Conservation (phyloP, 2,888 invertebrate species). For the Cephalotes varians region DNA sequence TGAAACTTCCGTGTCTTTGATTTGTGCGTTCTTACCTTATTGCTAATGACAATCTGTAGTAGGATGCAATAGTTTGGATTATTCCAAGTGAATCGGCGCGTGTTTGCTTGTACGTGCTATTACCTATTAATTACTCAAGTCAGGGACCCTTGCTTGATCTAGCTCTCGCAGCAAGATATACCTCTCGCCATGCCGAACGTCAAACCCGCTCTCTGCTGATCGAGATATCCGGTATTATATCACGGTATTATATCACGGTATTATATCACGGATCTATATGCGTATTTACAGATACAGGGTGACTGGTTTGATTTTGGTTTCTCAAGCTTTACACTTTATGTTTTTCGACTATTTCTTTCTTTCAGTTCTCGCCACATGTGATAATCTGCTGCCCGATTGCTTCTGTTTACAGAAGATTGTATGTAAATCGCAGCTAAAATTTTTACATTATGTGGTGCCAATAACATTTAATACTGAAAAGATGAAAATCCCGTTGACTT, state of each 20-base stretch:
- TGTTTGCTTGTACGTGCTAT: slow-evolving; percentile 33
- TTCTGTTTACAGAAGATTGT: not conserved
- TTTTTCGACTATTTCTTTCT: not conserved
- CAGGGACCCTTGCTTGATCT: slow-evolving; percentile 60
- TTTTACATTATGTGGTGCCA: not conserved
- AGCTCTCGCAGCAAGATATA: slow-evolving; percentile 66
- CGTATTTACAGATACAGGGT: slow-evolving; percentile 10
- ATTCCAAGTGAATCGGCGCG: slow-evolving; percentile 19
- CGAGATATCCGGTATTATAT: slow-evolving; percentile 42
- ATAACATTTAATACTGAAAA: not conserved
- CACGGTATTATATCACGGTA: slow-evolving; percentile 19
- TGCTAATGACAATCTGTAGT: not conserved
- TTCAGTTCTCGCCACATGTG: not conserved
- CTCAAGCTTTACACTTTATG: not conserved
- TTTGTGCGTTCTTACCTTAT: slow-evolving; percentile 8
- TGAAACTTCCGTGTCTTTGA: not conserved
- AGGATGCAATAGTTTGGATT: slow-evolving; percentile 1
- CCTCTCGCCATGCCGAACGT: slow-evolving; percentile 51
- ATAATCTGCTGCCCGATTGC: not conserved
- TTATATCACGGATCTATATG: slow-evolving; percentile 15
- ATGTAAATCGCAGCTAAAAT: slow-evolving; percentile 18
- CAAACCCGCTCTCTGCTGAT: slow-evolving; percentile 41
- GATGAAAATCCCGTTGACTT: not conserved
- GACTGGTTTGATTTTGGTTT: not conserved
- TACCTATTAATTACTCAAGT: slow-evolving; percentile 67